These are phyloP conservation scores for Odontomachus brunneus DNA, from an alignment of 1,140 invertebrate genomes.

Conservation along the genomic window DNA sequence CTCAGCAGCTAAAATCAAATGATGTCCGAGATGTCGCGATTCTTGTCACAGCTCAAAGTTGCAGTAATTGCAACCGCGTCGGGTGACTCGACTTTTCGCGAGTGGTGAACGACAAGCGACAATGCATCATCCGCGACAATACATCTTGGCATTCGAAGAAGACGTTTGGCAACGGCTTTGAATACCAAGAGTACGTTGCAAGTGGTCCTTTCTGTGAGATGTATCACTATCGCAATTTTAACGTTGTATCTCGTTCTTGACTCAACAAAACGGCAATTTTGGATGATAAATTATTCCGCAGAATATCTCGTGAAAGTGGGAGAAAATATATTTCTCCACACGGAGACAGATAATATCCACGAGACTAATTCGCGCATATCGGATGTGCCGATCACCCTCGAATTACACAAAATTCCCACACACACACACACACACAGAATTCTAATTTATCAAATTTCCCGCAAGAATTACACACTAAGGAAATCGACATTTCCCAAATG, in stretches of 20 bases:
- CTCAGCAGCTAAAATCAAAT: not conserved
- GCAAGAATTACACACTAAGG: slow-evolving; percentile 10
- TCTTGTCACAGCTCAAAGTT: slow-evolving; percentile 4
- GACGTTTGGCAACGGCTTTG: slow-evolving; percentile 35
- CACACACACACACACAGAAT: not conserved
- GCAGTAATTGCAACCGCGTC: slow-evolving; percentile 17
- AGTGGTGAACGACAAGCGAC: slow-evolving; percentile 16
- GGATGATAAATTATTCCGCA: not conserved
- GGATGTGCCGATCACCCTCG: not conserved
- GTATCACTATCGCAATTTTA: not conserved
- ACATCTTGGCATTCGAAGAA: slow-evolving; percentile 42
- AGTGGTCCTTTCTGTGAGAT: slow-evolving; percentile 5
- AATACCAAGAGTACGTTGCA: slow-evolving; percentile 31
- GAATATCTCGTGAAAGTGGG: not conserved
- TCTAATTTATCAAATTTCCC: slow-evolving; percentile 8
- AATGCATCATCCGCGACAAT: slow-evolving; percentile 25
- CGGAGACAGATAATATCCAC: not conserved
- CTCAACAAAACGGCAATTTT: not conserved
- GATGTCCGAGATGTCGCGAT: not conserved
- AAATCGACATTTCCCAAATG: slow-evolving; percentile 31
- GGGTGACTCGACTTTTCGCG: slow-evolving; percentile 22
- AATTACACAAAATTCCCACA: not conserved
- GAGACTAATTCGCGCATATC: not conserved
- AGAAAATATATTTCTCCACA: not conserved
- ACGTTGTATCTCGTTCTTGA: slow-evolving; percentile 7